Conservation (phyloP, 2,797 vertebrate genomes). For the Cynodonichthys magdalenae region DNA sequence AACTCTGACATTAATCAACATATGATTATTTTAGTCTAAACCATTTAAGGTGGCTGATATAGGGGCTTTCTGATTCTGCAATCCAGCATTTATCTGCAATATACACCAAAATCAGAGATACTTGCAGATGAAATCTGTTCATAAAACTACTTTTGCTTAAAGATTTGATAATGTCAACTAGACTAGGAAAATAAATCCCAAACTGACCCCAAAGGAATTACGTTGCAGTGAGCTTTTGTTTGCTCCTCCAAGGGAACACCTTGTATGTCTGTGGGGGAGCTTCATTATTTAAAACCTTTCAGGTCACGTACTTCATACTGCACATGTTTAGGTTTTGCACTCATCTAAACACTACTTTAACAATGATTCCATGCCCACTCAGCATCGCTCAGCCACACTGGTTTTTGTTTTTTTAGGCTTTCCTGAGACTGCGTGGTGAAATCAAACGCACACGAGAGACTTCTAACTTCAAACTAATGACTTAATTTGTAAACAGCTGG, state of each 20-base stretch:
- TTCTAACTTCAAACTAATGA: conserved; percentile 39
- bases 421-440: neutral
- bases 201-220: conserved; percentile 16
- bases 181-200: conserved; percentile 25
- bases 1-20: too few species aligned
- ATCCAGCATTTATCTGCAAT: too few species aligned
- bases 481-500: conserved; percentile 32
- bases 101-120: conserved; percentile 19
- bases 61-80: too few species aligned
- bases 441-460: conserved; percentile 4
- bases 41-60: too few species aligned
- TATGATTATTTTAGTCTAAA: too few species aligned
- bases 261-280: neutral
- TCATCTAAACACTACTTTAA: neutral
- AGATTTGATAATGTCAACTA: conserved; percentile 33
- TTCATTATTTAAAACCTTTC: too few species aligned
- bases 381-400: conserved; percentile 10
- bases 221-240: neutral
- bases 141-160: conserved; percentile 17
- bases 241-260: neutral
- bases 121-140: conserved; percentile 49
- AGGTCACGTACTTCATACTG: too few species aligned
- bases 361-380: neutral
- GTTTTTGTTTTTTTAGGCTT: conserved; percentile 13
- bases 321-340: too few species aligned